Base-by-base conservation (phyloP, 53 echinoderm and acorn worm genomes). In the Echinarachnius parma region DNA sequence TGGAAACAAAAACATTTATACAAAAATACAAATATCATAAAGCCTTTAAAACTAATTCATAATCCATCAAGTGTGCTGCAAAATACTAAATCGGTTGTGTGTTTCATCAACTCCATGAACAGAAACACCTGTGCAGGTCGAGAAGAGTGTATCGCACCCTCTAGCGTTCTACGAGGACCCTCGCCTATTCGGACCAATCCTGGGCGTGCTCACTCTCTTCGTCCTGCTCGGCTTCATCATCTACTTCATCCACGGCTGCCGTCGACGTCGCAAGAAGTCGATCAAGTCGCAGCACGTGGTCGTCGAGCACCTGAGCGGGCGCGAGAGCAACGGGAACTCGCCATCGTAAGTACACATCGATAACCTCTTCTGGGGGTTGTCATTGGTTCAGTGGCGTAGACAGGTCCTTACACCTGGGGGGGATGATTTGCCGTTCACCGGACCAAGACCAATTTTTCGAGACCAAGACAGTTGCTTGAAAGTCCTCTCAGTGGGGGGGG, bases 151-250 rank as follows among this genome's bases (percentile, higher is more conserved):
- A 13, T 37, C 42, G 13, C 61, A 30, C 23, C 57, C 63, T 9
- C 76, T 88, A 1, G 77, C 75, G 14, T 98, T 92, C 32, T 87
- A 92, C 21, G 86, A 87, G 37, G 86, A 92, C 21, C 98, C 98
- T 0, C 69, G 82, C 25, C 63, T 92, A 21, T 91, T 92, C 14
- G 86, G 82, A 11, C 98, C 98, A 28, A 80, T 88, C 45, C 67
- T 90, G 20, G 84, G 82, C 1, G 69, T 76, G 2, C 62, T 98
- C 48, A 91, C 86, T 4, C 62, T 92, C 1, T 49, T 92, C 14
- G 65, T 98, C 21, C 39, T 98, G 18, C 67, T 82, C 49, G 62
- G 92, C 4, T 87, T 92, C 53, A 46, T 90, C 14, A 87, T 65
- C 1, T 85, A 86, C 24, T 87, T 89, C 59, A 24, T 89, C 19